Conservation (phyloP, 2,113 vertebrate genomes). For the human (Homo sapiens) region DNA sequence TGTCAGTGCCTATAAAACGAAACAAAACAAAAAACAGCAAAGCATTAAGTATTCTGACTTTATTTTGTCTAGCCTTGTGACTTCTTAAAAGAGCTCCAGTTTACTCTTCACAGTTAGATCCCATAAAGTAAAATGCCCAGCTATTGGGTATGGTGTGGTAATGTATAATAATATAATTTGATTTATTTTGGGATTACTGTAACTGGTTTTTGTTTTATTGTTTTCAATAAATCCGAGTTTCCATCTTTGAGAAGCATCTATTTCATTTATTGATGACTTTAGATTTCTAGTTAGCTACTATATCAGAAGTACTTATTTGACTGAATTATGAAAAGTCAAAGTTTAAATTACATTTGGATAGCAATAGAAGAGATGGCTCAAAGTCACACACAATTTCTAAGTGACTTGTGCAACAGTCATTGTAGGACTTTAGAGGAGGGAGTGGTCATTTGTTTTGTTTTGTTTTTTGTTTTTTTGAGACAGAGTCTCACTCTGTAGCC, state of each 20-base stretch:
- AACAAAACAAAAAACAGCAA: background rate
- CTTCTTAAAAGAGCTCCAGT: background rate
- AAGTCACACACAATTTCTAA: background rate
- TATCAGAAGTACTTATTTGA: slow-evolving; percentile 13
- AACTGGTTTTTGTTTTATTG: background rate
- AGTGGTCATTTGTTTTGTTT: background rate
- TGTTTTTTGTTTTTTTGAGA: no score
- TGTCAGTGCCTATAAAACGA: background rate
- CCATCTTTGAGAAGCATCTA: background rate
- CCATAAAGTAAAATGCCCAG: background rate
- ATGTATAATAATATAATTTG: background rate
- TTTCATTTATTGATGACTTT: slow-evolving; percentile 39
- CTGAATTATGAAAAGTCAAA: slow-evolving; percentile 13
- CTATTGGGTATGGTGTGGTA: background rate
- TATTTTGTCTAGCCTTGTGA: background rate
- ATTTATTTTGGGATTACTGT: background rate
- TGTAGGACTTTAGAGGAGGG: background rate
- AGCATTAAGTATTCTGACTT: slow-evolving; percentile 31
- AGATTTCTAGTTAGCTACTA: background rate
- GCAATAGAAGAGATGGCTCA: background rate
- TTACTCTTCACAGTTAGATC: background rate
- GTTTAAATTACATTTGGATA: slow-evolving; percentile 25
- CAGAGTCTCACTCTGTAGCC: no score
- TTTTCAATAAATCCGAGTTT: background rate
- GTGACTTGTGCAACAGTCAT: background rate